Percentiles rank a stretch among this genome's conserved stretches.
Conservation (phyloP, 2,797 vertebrate genomes). For the Myotis pilosus region DNA sequence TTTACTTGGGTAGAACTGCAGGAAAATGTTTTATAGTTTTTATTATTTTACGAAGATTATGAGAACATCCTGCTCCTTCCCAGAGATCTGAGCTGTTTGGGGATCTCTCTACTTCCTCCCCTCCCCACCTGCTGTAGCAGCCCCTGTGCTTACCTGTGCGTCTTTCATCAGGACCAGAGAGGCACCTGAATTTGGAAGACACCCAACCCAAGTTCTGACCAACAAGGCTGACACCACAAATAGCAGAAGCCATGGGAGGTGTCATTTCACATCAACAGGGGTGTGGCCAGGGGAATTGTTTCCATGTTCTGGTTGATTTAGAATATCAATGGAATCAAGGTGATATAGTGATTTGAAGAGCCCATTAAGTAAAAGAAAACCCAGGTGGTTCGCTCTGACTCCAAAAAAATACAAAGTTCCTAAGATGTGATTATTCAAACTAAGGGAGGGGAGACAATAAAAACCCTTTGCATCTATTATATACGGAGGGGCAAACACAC, state of each 20-base stretch:
- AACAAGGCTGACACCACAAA: neutral
- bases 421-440: neutral
- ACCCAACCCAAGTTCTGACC: neutral
- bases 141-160: no score
- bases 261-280: neutral
- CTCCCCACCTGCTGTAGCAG: neutral
- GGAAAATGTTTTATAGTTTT: neutral
- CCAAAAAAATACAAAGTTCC: neutral
- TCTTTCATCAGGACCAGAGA: neutral
- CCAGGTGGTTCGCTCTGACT: neutral
- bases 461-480: neutral
- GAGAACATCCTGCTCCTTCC: neutral
- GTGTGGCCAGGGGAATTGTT: neutral
- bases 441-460: neutral
- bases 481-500: neutral
- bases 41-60: neutral
- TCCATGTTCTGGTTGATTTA: constrained; percentile 53
- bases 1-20: neutral
- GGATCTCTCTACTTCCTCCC: neutral
- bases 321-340: constrained; percentile 35
- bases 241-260: neutral
- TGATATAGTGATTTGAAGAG: neutral
- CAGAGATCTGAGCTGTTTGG: neutral
- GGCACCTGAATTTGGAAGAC: neutral
- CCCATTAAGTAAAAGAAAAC: neutral